Conservation (phyloP, 2,888 invertebrate genomes). For the Polydrusus pterygomalis region DNA sequence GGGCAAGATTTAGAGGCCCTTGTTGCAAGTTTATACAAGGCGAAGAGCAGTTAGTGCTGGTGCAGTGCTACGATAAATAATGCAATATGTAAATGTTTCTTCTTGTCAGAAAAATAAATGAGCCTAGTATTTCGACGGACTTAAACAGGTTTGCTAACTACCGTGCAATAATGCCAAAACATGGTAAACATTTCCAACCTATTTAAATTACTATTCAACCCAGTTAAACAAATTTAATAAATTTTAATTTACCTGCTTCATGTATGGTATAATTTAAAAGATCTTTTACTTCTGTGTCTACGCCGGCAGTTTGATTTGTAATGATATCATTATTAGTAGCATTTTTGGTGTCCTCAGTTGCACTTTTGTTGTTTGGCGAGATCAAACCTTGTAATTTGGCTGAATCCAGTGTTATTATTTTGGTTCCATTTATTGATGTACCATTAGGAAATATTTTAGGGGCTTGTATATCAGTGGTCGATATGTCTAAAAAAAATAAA, state of each 20-base stretch:
- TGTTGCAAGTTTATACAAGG: too few species aligned
- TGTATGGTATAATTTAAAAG: conserved; percentile 25
- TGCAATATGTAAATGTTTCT: too few species aligned
- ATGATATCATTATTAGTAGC: neutral
- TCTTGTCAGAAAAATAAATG: too few species aligned
- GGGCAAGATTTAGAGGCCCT: too few species aligned
- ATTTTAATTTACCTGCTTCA: neutral
- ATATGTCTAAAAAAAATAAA: conserved; percentile 5
- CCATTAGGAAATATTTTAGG: conserved; percentile 1
- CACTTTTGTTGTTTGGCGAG: neutral
- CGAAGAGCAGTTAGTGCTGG: too few species aligned
- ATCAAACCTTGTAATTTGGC: neutral
- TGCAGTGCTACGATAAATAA: too few species aligned
- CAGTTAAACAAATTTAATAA: too few species aligned
- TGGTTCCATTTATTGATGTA: neutral
- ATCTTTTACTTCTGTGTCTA: conserved; percentile 49
- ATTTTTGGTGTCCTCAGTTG: conserved; percentile 16
- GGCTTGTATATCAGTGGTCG: neutral
- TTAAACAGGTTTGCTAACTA: too few species aligned
- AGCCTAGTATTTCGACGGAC: too few species aligned
- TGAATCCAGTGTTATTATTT: neutral
- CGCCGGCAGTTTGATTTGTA: neutral
- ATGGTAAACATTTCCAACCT: too few species aligned
- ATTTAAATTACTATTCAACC: too few species aligned
- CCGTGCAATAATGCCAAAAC: too few species aligned